Evolutionary conservation across 1,140 invertebrate species (phyloP).

Genomic region (Araneus ventricosus): DNA sequence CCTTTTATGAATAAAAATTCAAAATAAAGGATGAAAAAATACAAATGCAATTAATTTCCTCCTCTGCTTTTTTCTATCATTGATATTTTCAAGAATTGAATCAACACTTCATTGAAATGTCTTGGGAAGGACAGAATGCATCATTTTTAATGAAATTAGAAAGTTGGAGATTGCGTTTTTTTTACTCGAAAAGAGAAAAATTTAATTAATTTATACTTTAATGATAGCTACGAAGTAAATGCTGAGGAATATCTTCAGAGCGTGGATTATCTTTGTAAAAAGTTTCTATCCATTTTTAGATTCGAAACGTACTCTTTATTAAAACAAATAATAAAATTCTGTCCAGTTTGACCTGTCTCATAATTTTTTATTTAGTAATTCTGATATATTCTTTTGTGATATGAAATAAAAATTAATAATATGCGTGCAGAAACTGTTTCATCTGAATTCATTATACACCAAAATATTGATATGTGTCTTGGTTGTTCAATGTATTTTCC

Average conservation of each 20-base stretch:
- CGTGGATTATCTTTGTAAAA: neutral
- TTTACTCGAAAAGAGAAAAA: neutral
- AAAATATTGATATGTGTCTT: too few relatives aligned
- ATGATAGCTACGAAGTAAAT: neutral
- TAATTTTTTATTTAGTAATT: too few relatives aligned
- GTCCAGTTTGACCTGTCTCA: too few relatives aligned
- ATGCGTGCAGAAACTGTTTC: too few relatives aligned
- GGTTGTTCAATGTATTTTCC: too few relatives aligned
- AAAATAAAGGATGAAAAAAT: neutral
- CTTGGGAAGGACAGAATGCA: neutral
- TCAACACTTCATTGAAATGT: slow-evolving; percentile 41
- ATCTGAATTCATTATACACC: too few relatives aligned
- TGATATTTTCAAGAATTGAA: neutral
- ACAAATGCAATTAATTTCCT: slow-evolving; percentile 36
- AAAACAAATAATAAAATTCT: neutral
- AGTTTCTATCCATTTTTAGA: neutral
- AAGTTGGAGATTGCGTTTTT: neutral
- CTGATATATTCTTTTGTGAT: too few relatives aligned
- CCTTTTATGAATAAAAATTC: neutral
- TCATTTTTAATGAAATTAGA: slow-evolving; percentile 38
- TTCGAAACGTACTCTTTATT: neutral
- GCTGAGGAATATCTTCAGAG: neutral
- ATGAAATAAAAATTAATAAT: too few relatives aligned
- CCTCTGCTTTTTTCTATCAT: neutral
- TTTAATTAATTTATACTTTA: slow-evolving; percentile 49